These are phyloP conservation scores for Sebastes taczanowskii DNA, from an alignment of 2,797 vertebrate species.

Conservation along the genomic window DNA sequence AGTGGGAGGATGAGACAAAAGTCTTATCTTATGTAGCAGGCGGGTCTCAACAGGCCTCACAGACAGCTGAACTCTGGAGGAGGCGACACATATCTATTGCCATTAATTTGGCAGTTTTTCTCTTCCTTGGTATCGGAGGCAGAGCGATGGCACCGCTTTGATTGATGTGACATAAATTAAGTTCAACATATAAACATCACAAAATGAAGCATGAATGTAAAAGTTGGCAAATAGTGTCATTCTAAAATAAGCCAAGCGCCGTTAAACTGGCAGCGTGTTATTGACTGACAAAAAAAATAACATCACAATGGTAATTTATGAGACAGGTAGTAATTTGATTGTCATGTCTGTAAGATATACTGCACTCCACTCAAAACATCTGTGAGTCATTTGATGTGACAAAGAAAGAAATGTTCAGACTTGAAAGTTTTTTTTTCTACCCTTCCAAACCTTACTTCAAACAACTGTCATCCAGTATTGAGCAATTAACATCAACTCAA, in stretches of 20 bases:
- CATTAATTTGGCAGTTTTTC: not conserved
- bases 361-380: not conserved
- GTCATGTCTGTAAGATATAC: not conserved
- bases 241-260: not conserved
- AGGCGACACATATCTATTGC: not conserved
- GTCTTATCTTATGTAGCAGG: slow-evolving; percentile 62
- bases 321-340: not conserved
- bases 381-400: not conserved
- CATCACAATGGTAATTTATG: not conserved
- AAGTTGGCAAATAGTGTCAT: not conserved
- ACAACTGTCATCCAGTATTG: not conserved
- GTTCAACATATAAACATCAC: not conserved
- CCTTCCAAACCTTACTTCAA: not conserved
- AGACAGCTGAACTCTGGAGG: slow-evolving; percentile 18
- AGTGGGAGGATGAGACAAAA: slow-evolving; percentile 46
- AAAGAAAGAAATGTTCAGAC: not conserved
- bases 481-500: not conserved
- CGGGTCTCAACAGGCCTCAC: slow-evolving; percentile 47
- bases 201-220: not conserved
- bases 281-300: not conserved
- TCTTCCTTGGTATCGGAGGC: not conserved
- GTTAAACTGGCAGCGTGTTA: not conserved
- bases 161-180: not conserved
- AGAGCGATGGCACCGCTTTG: not conserved
- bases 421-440: not conserved